phyloP scores from a whole-genome alignment of 2,113 vertebrate genomes.

The Romanogobio albipinnatus region DNA sequence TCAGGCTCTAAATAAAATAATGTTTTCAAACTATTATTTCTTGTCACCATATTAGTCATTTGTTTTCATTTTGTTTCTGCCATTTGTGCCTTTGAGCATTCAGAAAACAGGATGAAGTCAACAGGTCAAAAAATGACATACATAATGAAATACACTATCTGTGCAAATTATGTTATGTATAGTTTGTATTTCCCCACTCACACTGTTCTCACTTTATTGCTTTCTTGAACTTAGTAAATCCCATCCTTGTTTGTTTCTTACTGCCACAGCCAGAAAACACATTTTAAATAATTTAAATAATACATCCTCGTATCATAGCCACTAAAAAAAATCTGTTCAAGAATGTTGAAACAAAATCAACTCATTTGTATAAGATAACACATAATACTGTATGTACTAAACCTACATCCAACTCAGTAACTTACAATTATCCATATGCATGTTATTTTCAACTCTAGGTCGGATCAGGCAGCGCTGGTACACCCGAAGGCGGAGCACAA shows the following conservation, averaged over 20 bases:
- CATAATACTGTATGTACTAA: too few species aligned
- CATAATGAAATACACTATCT: background rate
- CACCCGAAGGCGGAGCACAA: too few species aligned
- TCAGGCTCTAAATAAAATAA: too few species aligned
- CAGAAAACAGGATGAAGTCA: background rate
- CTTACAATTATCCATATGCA: too few species aligned
- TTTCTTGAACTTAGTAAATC: slow-evolving; percentile 10
- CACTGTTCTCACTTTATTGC: background rate
- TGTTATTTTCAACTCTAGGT: too few species aligned
- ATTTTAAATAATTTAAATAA: background rate
- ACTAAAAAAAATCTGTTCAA: background rate
- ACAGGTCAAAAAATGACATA: background rate
- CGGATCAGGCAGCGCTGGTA: too few species aligned
- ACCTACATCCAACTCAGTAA: too few species aligned
- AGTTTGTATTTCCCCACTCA: background rate
- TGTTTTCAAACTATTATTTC: background rate
- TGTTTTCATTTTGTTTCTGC: background rate
- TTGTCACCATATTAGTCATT: background rate
- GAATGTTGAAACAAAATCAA: background rate
- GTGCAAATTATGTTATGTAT: background rate
- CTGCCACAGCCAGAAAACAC: background rate
- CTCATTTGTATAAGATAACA: too few species aligned
- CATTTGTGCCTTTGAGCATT: background rate
- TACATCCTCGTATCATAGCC: background rate
- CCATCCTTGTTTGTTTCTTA: background rate